phyloP scores from a whole-genome alignment of 2,113 vertebrate genomes.

The Myrmecobius fasciatus region DNA sequence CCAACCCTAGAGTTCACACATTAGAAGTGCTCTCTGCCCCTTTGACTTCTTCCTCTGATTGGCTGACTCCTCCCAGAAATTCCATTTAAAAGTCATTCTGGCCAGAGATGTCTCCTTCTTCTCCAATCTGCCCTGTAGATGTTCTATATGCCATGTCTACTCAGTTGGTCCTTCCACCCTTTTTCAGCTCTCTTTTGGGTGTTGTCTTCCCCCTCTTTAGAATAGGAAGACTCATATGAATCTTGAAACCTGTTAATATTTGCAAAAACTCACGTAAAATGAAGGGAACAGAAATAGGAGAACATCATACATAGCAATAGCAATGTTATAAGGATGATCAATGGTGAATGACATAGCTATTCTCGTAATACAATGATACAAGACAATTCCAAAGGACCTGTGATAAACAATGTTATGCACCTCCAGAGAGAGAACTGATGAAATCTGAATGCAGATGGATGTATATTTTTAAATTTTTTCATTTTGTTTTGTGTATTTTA shows the following conservation, averaged over 20 bases:
- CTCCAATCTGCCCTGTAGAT: not conserved
- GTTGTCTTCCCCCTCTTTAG: not conserved
- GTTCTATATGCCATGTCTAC: not conserved
- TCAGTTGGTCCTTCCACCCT: not conserved
- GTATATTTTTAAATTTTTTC: not conserved
- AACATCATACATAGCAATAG: not conserved
- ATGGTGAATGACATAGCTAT: not conserved
- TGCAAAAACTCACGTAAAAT: not conserved
- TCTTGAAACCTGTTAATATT: not conserved
- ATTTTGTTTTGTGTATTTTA: not conserved
- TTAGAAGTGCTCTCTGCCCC: not conserved
- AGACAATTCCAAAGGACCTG: not conserved
- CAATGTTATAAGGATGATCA: not conserved
- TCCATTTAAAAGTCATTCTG: not conserved
- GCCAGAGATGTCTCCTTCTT: not conserved
- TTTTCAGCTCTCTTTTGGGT: not conserved
- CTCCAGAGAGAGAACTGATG: not conserved
- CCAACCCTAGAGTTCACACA: not conserved
- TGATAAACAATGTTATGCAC: not conserved
- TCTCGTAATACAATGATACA: not conserved
- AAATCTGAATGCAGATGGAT: not conserved
- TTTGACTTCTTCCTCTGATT: not conserved
- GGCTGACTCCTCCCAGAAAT: not conserved
- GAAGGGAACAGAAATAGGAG: not conserved
- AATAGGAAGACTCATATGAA: not conserved